A percentile compares a stretch with the other conserved stretches of the same genome.
Conservation (phyloP, 2,113 vertebrate genomes). For the Nesospiza acunhae region DNA sequence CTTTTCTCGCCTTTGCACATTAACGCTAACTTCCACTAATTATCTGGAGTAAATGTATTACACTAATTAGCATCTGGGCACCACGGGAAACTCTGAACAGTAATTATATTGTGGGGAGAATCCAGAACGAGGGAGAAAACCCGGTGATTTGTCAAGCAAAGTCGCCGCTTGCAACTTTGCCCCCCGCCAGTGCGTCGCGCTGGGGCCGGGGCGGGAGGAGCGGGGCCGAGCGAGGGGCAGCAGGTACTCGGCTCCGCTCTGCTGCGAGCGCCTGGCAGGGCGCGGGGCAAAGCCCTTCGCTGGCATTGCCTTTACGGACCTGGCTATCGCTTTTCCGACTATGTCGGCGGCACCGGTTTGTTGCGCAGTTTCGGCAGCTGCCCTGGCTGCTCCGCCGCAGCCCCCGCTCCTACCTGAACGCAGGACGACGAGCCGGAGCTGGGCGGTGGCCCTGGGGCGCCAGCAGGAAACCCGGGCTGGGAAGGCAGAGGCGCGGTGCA, state of each 20-base stretch:
- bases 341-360: background rate
- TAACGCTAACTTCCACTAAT: slow-evolving; percentile 35
- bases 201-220: background rate
- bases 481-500: background rate
- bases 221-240: background rate
- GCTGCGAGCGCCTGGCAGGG: background rate
- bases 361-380: background rate
- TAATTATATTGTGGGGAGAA: background rate
- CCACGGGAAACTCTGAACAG: slow-evolving; percentile 51
- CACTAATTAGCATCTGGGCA: slow-evolving; percentile 52
- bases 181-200: background rate
- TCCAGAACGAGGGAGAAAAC: background rate
- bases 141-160: background rate
- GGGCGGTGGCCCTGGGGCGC: background rate
- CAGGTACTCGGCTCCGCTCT: background rate
- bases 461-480: background rate
- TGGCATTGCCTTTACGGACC: accelerated
- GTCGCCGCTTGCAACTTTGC: background rate
- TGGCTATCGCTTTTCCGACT: background rate
- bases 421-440: background rate
- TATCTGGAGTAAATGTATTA: slow-evolving; percentile 31
- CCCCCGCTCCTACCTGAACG: slow-evolving; percentile 42
- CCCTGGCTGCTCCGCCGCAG: background rate
- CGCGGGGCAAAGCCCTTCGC: background rate
- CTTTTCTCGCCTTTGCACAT: background rate